phyloP scores from a whole-genome alignment of 2,888 invertebrate species.

The Oxyteleia sp. region DNA sequence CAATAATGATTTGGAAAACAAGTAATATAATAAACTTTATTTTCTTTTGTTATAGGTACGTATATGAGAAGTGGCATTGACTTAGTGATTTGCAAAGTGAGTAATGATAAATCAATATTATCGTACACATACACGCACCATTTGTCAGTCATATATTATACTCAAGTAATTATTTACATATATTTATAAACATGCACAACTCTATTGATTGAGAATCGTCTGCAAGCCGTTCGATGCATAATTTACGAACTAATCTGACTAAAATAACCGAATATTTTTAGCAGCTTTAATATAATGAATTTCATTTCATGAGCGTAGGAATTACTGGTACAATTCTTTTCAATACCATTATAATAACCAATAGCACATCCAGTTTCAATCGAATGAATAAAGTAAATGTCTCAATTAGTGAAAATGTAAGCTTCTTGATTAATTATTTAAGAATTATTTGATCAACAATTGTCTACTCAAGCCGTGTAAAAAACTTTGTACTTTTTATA shows the following conservation, averaged over 20 bases:
- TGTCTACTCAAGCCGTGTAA: too few relatives aligned
- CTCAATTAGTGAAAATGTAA: too few relatives aligned
- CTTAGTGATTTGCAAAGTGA: conserved; percentile 23
- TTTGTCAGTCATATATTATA: conserved; percentile 4
- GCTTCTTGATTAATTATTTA: too few relatives aligned
- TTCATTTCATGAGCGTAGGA: not conserved
- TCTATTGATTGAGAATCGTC: conserved; percentile 31
- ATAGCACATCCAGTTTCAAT: not conserved
- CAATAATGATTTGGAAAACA: not conserved
- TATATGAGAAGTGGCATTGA: conserved; percentile 16
- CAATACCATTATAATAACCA: conserved; percentile 13
- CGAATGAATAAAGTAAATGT: conserved; percentile 20
- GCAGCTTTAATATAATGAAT: not conserved
- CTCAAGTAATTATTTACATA: conserved; percentile 20
- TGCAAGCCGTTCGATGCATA: conserved; percentile 20
- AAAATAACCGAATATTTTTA: conserved; percentile 37
- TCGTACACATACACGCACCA: conserved; percentile 12
- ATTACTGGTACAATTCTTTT: not conserved
- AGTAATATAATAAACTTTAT: conserved; percentile 6
- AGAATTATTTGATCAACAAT: too few relatives aligned
- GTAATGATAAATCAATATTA: conserved; percentile 50
- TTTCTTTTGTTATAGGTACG: conserved; percentile 42
- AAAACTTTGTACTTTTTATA: too few relatives aligned
- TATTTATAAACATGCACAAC: conserved; percentile 19
- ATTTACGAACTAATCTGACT: conserved; percentile 15